A percentile compares a stretch with the other conserved stretches of the same genome.
These are phyloP conservation scores for Nothoprocta pentlandii DNA, from an alignment of 2,113 vertebrate species.

Conservation along the genomic window DNA sequence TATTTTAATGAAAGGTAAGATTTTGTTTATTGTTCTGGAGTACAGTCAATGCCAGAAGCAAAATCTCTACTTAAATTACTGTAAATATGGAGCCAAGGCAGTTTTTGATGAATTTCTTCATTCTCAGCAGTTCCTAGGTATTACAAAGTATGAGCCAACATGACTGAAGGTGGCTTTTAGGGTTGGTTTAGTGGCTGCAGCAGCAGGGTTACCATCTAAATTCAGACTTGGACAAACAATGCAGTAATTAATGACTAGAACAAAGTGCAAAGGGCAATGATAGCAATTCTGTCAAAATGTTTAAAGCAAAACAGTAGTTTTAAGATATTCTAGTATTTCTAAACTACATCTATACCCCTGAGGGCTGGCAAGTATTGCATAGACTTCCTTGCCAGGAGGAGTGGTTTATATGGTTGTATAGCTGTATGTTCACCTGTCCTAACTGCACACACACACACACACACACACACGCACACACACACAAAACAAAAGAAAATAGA, in stretches of 20 bases:
- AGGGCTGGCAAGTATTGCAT: not conserved
- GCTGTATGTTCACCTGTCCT: not conserved
- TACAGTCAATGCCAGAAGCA: not conserved
- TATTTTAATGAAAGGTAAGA: not conserved
- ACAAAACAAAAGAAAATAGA: not conserved
- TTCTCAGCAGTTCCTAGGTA: not conserved
- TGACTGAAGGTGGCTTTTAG: rapidly evolving
- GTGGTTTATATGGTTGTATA: rapidly evolving
- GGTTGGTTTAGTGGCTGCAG: not conserved
- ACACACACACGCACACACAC: no score
- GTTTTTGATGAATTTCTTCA: not conserved
- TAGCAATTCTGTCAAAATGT: not conserved
- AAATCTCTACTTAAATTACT: rapidly evolving
- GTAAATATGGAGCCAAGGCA: not conserved
- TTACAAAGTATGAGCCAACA: not conserved
- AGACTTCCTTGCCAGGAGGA: not conserved
- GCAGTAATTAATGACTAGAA: not conserved
- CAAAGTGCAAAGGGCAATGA: not conserved
- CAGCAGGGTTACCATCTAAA: not conserved
- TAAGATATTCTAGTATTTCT: not conserved
- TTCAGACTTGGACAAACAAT: not conserved
- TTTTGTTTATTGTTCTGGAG: not conserved
- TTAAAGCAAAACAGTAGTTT: not conserved
- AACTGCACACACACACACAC: not conserved
- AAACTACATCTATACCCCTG: not conserved